Conservation (phyloP, 2,797 vertebrate genomes). For the Anas georgica region DNA sequence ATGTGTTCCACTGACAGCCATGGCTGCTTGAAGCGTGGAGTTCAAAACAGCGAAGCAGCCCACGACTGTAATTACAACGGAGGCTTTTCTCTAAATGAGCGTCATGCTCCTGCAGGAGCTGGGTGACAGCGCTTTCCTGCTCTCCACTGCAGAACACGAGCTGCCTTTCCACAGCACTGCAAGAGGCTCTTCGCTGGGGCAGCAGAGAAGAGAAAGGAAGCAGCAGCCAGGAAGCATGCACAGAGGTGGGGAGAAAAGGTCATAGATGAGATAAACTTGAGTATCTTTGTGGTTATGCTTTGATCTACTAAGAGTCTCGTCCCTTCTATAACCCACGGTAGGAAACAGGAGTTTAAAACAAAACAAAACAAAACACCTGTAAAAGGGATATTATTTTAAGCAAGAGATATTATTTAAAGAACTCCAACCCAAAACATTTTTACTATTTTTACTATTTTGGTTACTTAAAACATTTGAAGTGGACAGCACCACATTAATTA, state of each 20-base stretch:
- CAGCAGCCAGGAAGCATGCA: background rate
- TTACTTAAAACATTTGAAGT: constrained; percentile 23
- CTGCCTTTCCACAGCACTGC: background rate
- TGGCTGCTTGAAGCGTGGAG: background rate
- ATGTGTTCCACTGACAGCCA: background rate
- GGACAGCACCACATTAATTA: background rate
- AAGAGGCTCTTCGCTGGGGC: background rate
- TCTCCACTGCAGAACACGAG: background rate
- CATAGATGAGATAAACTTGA: background rate
- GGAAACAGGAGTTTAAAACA: background rate
- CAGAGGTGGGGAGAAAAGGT: background rate
- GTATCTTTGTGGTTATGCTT: background rate
- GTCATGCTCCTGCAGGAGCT: background rate
- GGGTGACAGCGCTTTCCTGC: background rate
- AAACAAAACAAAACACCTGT: background rate
- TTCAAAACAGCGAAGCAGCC: background rate
- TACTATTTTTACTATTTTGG: background rate
- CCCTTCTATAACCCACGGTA: background rate
- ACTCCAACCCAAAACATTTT: background rate
- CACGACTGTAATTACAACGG: background rate
- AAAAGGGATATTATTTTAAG: background rate
- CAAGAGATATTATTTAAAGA: background rate
- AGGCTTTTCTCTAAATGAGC: constrained; percentile 2
- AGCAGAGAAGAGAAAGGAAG: background rate
- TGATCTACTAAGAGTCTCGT: background rate